phyloP scores from a whole-genome alignment of 2,797 vertebrate genomes.

The Menidia menidia region DNA sequence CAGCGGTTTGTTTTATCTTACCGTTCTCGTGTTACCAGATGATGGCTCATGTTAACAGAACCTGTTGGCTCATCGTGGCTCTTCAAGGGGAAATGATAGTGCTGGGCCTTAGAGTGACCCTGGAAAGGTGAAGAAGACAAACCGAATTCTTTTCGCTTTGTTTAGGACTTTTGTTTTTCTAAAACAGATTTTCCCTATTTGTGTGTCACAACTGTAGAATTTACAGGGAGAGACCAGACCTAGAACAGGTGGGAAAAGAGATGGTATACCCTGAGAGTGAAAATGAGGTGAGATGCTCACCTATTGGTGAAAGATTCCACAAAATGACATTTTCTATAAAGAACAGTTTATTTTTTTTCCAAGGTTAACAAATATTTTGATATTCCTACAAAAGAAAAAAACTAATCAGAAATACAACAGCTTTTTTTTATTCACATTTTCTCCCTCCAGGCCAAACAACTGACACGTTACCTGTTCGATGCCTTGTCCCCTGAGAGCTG shows the following conservation, averaged over 20 bases:
- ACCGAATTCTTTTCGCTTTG: background rate
- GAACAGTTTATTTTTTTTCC: too few relatives aligned
- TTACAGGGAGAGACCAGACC: constrained; percentile 50
- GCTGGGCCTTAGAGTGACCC: constrained; percentile 64
- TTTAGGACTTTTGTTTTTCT: background rate
- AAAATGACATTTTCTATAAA: background rate
- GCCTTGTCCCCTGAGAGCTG: constrained; percentile 66
- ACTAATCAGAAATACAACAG: too few relatives aligned
- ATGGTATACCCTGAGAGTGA: constrained; percentile 73
- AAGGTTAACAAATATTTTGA: too few relatives aligned
- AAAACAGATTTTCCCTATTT: background rate
- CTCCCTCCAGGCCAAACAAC: constrained; percentile 68
- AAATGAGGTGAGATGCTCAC: constrained; percentile 58
- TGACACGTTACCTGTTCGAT: constrained; percentile 78
- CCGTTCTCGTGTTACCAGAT: constrained; percentile 37
- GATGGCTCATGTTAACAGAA: constrained; percentile 45
- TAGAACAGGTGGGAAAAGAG: constrained; percentile 43
- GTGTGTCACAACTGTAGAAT: constrained; percentile 40
- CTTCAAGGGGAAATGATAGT: constrained; percentile 66
- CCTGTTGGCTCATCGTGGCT: constrained; percentile 75
- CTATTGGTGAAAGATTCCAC: background rate
- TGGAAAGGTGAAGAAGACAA: constrained; percentile 63
- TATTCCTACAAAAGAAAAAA: background rate
- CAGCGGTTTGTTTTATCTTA: background rate
- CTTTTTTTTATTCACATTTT: background rate